Percentiles rank a stretch among this genome's conserved stretches.
Conservation (phyloP, 2,888 invertebrate genomes). For the Chromoteleia sp. region DNA sequence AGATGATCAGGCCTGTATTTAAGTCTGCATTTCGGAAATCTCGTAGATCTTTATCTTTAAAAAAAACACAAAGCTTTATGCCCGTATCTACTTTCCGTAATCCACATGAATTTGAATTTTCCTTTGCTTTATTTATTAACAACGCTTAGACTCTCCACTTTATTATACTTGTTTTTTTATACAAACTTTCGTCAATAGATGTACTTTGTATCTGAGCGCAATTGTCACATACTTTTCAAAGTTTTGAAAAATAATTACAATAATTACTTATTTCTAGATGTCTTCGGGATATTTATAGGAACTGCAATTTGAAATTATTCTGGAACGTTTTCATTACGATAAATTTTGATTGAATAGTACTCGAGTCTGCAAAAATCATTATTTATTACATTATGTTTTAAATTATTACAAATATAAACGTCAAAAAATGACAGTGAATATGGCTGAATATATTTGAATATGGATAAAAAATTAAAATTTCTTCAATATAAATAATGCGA, state of each 20-base stretch:
- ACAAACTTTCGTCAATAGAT: background rate
- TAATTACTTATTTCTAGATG: background rate
- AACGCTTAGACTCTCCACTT: background rate
- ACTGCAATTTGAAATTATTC: background rate
- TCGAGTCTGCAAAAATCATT: background rate
- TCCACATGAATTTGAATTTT: background rate
- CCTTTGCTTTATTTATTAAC: background rate
- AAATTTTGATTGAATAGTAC: background rate
- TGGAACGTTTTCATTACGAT: background rate
- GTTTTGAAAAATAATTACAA: too few relatives aligned
- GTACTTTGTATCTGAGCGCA: background rate
- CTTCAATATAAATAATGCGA: too few relatives aligned
- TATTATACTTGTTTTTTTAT: too few relatives aligned
- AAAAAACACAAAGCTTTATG: constrained; percentile 12
- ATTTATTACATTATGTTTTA: background rate
- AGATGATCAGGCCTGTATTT: constrained; percentile 13
- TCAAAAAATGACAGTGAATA: background rate
- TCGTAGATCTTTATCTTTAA: background rate
- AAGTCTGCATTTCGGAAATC: constrained; percentile 10
- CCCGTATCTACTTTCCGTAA: constrained; percentile 13
- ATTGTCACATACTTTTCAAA: background rate
- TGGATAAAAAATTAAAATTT: too few relatives aligned
- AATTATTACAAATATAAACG: constrained; percentile 1
- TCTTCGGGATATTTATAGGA: background rate
- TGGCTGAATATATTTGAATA: too few relatives aligned